Evolutionary conservation across 2,888 invertebrate species (phyloP).

Genomic region (Spatulosminthurus flaviceps): DNA sequence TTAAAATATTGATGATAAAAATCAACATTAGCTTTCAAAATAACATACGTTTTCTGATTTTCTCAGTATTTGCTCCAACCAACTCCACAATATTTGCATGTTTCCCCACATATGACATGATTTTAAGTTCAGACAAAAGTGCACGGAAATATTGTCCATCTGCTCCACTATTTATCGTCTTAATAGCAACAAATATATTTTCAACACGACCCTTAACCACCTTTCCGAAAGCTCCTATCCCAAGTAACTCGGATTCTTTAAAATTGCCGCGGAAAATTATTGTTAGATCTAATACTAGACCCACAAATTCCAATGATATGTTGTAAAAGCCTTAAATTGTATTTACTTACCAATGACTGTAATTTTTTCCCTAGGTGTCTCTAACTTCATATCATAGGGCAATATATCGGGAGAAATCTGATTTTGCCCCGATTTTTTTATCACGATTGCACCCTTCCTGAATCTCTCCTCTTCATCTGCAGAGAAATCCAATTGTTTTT

Average conservation of each 20-base stretch:
- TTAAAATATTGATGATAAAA: background rate
- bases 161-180: constrained; percentile 1
- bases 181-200: constrained; percentile 21
- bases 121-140: constrained; percentile 23
- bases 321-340: background rate
- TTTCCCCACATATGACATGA: constrained; percentile 23
- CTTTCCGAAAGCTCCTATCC: constrained; percentile 27
- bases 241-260: background rate
- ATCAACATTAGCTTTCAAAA: background rate
- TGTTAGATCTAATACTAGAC: background rate
- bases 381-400: constrained; percentile 4
- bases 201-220: background rate
- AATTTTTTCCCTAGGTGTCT: background rate
- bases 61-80: constrained; percentile 12
- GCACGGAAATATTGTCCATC: constrained; percentile 19
- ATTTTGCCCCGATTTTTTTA: background rate
- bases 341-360: background rate
- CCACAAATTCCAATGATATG: background rate
- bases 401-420: background rate
- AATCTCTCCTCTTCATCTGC: background rate
- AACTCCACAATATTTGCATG: constrained; percentile 29
- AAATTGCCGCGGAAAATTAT: no score
- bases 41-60: background rate
- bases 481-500: background rate
- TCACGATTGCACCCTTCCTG: background rate